Conservation (phyloP, 2,113 vertebrate genomes). For the Leucopsar rothschildi region DNA sequence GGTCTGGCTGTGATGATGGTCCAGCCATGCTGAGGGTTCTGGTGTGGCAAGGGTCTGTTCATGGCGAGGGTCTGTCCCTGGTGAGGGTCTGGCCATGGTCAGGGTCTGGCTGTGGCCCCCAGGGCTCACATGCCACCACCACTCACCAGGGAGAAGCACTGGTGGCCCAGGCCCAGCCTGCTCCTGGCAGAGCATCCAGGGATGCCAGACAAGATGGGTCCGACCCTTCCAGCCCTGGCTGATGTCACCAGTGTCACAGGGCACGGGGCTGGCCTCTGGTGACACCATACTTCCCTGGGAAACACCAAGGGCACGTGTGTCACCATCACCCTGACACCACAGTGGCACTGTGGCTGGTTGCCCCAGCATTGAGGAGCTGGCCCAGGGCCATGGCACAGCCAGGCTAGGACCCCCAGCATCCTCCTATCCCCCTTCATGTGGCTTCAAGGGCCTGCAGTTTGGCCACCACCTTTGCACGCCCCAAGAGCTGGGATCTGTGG, state of each 20-base stretch:
- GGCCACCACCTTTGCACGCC: neutral
- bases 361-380: accelerated
- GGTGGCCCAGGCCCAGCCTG: accelerated
- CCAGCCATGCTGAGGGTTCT: no score
- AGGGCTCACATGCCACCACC: neutral
- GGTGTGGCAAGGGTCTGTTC: no score
- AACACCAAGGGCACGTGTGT: neutral
- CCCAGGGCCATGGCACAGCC: accelerated
- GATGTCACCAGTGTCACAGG: accelerated
- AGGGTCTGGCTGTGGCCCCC: no score
- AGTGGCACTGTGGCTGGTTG: accelerated
- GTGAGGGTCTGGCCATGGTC: no score
- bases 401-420: neutral
- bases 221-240: accelerated
- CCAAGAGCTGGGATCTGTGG: accelerated
- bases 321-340: accelerated
- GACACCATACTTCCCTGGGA: neutral
- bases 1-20: neutral
- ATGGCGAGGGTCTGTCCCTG: no score
- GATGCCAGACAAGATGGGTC: neutral
- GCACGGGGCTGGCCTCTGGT: neutral
- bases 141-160: accelerated
- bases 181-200: accelerated
- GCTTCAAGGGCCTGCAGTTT: neutral
- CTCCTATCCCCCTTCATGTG: accelerated